Base-by-base conservation (phyloP, 2,797 vertebrate species). In the Syndactyla subalaris region DNA sequence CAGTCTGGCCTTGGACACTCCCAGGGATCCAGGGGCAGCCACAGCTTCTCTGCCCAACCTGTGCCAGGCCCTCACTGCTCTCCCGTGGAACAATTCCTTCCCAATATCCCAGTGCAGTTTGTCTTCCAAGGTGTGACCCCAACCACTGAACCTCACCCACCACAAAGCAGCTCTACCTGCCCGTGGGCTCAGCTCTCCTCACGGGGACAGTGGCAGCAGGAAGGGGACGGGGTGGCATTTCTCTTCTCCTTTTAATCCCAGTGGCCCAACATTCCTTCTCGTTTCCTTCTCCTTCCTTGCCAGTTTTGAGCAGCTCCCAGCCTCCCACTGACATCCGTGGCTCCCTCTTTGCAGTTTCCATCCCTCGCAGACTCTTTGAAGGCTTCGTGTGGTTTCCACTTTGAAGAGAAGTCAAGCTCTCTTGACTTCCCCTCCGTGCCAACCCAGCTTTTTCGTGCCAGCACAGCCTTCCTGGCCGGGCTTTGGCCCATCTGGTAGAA, bases 21-120 rank as follows among this genome's bases (percentile, higher is more conserved):
- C 54, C 77, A 75, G 77, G 62, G 70, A 74, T 75, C 41, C 41
- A 43, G 85, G 62, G 39, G 39, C 77, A 81, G 70, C 70, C 70
- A 0, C 77, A 61, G 48, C 62, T 68, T 1, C 77, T 68, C 62
- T 88, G 76, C 46, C n/a, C 46, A 66, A 7, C 23, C 46, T 61
- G 21, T 41, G 30, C 77, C 85, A 81, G 39, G n/a, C 12, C 23
- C n/a, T 79, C 2, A 20, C 29, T 46, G 22, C 34, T 34, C 62
- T 74, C 0, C 2, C 61, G 61, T 48, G 46, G 18, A 48, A 23
- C 0, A 1, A 48, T 41, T 41, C 1, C 26, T 39, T 5, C 62
- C 70, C 17, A 38, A 27, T 1, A 19, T 36, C 54, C 21, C 23
- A 2, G 3, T 3, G 24, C 26, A 89, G 21, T 51, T 85, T 21